These are phyloP conservation scores for Hedychridium roseum DNA, from an alignment of 2,888 invertebrate genomes.

Conservation along the genomic window DNA sequence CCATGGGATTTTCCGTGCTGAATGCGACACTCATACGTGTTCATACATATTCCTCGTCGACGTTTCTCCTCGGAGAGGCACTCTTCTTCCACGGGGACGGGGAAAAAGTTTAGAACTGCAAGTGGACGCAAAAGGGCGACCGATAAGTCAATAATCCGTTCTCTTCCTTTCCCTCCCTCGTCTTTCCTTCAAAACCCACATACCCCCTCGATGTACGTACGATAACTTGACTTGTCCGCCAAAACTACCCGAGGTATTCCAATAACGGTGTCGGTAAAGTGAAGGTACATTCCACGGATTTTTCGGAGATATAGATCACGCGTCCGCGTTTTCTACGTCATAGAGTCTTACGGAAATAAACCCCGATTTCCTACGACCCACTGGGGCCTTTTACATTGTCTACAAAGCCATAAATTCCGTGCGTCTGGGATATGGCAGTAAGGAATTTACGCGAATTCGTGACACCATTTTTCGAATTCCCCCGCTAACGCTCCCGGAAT, in stretches of 20 bases:
- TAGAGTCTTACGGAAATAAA: background rate
- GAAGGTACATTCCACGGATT: background rate
- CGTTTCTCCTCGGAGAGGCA: slow-evolving; percentile 77
- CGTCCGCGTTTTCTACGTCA: background rate
- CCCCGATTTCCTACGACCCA: no score
- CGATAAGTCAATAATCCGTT: no score
- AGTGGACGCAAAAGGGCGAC: slow-evolving; percentile 23
- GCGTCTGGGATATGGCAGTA: background rate
- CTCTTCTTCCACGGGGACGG: slow-evolving; percentile 83
- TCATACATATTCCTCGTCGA: slow-evolving; percentile 79
- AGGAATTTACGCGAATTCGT: background rate
- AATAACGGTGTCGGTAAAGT: background rate
- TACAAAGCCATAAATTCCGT: no score
- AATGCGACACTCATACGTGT: slow-evolving; percentile 83
- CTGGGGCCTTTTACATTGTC: no score
- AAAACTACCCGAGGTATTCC: background rate
- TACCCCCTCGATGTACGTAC: background rate
- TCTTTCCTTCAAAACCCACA: background rate
- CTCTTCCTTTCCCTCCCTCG: no score
- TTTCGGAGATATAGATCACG: background rate
- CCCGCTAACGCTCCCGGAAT: background rate
- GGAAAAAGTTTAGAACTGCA: slow-evolving; percentile 83
- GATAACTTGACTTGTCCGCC: background rate
- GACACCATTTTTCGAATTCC: background rate
- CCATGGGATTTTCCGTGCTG: slow-evolving; percentile 77